Percentiles rank a stretch among this genome's conserved stretches.
phyloP scores from a whole-genome alignment of 1,140 invertebrate species.

The Drosophila bifasciata region DNA sequence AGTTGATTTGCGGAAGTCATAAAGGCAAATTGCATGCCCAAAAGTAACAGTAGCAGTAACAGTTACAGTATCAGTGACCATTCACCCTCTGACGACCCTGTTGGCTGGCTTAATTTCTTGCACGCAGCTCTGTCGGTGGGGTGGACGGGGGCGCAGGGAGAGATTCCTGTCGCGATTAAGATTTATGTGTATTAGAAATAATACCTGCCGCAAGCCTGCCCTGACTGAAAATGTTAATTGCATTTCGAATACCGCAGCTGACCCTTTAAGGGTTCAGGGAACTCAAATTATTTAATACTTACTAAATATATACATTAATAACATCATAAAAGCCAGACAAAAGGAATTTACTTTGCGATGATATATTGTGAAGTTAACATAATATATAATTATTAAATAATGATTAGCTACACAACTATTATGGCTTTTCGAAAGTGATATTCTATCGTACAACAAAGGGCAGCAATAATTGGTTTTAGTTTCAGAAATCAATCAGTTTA shows the following conservation, averaged over 20 bases:
- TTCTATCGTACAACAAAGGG: background rate
- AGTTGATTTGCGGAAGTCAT: conserved; percentile 71
- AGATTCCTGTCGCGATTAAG: conserved; percentile 60
- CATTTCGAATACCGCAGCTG: conserved; percentile 27
- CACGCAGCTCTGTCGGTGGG: conserved; percentile 28
- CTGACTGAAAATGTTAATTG: conserved; percentile 57
- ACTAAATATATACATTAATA: background rate
- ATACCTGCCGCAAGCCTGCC: conserved; percentile 46
- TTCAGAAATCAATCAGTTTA: too few relatives aligned
- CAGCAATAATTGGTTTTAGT: too few relatives aligned
- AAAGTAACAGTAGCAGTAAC: conserved; percentile 28
- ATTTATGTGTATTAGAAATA: conserved; percentile 67
- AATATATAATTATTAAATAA: too few relatives aligned
- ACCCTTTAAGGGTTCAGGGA: conserved; percentile 62
- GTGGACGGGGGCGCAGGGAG: background rate
- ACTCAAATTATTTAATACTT: conserved; percentile 27
- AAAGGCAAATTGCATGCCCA: conserved; percentile 74
- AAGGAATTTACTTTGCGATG: too few relatives aligned
- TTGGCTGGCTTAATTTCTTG: conserved; percentile 23
- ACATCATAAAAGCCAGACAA: background rate
- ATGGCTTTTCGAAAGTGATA: too few relatives aligned
- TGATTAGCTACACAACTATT: too few relatives aligned
- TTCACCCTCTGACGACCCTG: background rate
- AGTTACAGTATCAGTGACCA: conserved; percentile 7
- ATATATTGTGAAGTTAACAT: too few relatives aligned